Evolutionary conservation across 2,888 invertebrate genomes (phyloP), one percentile per base, ranked within the genome.

Genomic region (Tiphia femorata): DNA sequence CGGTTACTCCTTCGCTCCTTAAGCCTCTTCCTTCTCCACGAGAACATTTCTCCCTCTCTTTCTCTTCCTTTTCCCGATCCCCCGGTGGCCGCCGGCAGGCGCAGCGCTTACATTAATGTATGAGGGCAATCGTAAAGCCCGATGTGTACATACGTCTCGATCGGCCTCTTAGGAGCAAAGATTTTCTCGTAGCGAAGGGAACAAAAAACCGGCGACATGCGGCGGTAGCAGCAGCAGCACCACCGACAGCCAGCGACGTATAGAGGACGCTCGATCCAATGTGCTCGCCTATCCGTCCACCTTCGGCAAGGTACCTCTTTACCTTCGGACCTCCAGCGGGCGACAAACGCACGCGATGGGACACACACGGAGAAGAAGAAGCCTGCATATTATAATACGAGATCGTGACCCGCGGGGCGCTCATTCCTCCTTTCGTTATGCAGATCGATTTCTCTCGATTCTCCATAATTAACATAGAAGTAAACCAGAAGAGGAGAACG

Each of bases 111-210:
- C 81, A 81, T 81, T 80, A 81, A 81, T 81, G 81, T 81, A 81
- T 81, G 81, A 81, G 78, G 72, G 78, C 78, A 81, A 81, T 81
- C 79, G 81, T 78, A 78, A 79, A 79, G 76, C 78, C 75, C 76
- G 81, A 81, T 77, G 79, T 80, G 79, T 80, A 80, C 81, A 80
- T 79, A 78, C 78, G 74, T 81, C 79, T 79, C 77, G 78, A 77
- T 80, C 76, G 64, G 62, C 67, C 56, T 56, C 62, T 56, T 61
- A 61, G 58, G 56, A 55, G 61, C 58, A 16, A 57, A 60, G 72
- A 78, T 79, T 79, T 78, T 78, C 77, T 78, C 70, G 76, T 70
- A 57, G 51, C 35, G 48, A 44, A 35, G 48, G 54, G 48, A 55
- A 58, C 50, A 72, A 71, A 70, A 71, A 72, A 62, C 58, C 14